Percentiles rank a stretch among this genome's conserved stretches.
These are phyloP conservation scores for Stegophylla sp. DNA, from an alignment of 2,888 invertebrate genomes.

Conservation along the genomic window DNA sequence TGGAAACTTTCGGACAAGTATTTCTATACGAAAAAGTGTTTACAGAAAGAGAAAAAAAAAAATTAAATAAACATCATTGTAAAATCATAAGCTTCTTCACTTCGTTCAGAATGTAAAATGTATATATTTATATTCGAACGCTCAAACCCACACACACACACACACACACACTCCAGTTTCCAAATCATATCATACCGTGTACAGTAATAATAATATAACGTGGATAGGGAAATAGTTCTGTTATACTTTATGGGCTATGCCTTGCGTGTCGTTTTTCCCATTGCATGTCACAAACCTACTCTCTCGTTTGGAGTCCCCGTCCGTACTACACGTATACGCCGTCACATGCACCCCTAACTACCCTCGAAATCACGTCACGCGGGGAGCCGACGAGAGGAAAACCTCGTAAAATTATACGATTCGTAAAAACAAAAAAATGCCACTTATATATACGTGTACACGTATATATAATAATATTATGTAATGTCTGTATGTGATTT, in stretches of 20 bases:
- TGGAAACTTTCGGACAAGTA: no score
- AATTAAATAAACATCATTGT: no score
- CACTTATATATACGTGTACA: background rate
- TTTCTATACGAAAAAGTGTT: no score
- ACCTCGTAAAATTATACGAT: constrained; percentile 57
- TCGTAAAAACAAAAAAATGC: constrained; percentile 44
- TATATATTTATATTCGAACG: background rate
- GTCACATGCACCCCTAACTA: constrained; percentile 21
- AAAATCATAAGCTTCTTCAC: no score
- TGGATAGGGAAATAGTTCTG: constrained; percentile 23
- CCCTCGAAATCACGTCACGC: constrained; percentile 48
- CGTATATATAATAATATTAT: no score
- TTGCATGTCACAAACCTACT: constrained; percentile 56
- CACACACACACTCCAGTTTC: background rate
- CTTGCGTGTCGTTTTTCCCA: constrained; percentile 43
- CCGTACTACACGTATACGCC: background rate
- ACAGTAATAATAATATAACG: constrained; percentile 27
- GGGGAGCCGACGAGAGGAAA: constrained; percentile 31
- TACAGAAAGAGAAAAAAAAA: no score
- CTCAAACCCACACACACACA: background rate
- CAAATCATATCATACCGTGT: constrained; percentile 24
- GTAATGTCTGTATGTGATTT: constrained; percentile 51
- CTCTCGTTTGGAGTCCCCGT: constrained; percentile 53
- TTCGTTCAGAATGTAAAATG: no score
- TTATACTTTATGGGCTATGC: constrained; percentile 30